Conservation (phyloP, 1,140 invertebrate genomes). For the Geopemphigus sp. region DNA sequence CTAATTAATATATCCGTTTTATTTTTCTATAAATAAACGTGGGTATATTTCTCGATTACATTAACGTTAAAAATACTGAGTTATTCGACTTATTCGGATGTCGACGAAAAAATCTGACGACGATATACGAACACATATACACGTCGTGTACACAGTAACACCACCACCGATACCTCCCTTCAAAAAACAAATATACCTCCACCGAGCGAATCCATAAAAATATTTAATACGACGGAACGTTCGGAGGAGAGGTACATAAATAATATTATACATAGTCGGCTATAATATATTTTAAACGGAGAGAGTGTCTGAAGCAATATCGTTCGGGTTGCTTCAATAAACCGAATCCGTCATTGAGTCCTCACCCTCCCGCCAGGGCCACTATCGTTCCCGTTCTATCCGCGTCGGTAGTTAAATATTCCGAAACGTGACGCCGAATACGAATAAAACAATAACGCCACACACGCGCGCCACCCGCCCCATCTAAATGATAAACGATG, state of each 20-base stretch:
- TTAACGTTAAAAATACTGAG: no score
- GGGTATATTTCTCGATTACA: no score
- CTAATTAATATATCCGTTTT: no score
- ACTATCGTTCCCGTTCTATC: neutral
- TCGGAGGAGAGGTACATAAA: neutral
- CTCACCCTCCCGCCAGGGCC: neutral
- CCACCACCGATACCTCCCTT: no score
- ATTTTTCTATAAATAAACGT: no score
- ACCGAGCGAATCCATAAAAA: neutral
- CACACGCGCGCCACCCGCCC: neutral
- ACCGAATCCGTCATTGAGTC: slow-evolving; percentile 6
- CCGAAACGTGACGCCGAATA: slow-evolving; percentile 20
- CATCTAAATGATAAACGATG: slow-evolving; percentile 7
- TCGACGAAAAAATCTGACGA: no score
- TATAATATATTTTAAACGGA: neutral
- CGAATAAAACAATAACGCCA: slow-evolving; percentile 16
- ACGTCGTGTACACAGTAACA: no score
- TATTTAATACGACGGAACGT: neutral
- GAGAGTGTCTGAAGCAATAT: slow-evolving; percentile 6
- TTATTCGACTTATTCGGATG: no score
- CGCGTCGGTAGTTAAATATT: neutral
- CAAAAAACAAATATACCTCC: no score
- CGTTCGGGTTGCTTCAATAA: slow-evolving; percentile 9
- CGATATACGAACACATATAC: no score
- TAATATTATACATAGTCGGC: neutral